Percentiles rank a stretch among this genome's conserved stretches.
Conservation (phyloP, 1,140 invertebrate species). For the Hypsibius dujardini region DNA sequence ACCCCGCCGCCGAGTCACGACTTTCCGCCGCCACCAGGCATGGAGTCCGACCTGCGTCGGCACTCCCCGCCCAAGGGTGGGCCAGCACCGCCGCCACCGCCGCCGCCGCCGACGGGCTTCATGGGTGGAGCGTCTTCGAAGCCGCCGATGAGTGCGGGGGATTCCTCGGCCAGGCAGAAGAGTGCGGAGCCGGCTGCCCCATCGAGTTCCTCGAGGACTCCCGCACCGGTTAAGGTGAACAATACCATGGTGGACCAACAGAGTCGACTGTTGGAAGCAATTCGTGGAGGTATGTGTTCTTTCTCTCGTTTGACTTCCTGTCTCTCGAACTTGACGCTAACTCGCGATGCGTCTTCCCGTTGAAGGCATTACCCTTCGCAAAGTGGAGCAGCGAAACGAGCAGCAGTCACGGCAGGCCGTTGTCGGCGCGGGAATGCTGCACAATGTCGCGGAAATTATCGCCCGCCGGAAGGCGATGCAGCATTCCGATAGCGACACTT, state of each 20-base stretch:
- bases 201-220: background rate
- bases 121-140: too few relatives aligned
- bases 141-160: too few relatives aligned
- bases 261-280: slow-evolving; percentile 18
- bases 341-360: too few relatives aligned
- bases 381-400: slow-evolving; percentile 71
- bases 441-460: slow-evolving; percentile 86
- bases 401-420: slow-evolving; percentile 49
- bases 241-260: slow-evolving; percentile 6
- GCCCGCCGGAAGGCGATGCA: slow-evolving; percentile 80
- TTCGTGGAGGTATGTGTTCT: slow-evolving; percentile 20
- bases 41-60: slow-evolving; percentile 22
- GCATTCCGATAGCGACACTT: slow-evolving; percentile 75
- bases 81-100: slow-evolving; percentile 30
- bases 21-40: slow-evolving; percentile 33
- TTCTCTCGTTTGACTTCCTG: too few relatives aligned
- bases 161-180: slow-evolving; percentile 19
- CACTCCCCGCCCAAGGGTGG: slow-evolving; percentile 22
- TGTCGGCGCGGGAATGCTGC: slow-evolving; percentile 42
- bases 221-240: background rate
- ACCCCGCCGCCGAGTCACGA: slow-evolving; percentile 35
- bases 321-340: too few relatives aligned
- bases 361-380: slow-evolving; percentile 68
- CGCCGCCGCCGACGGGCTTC: slow-evolving; percentile 22
- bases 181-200: slow-evolving; percentile 17